Evolutionary conservation across 2,113 vertebrate genomes (phyloP), one percentile per base, ranked within the genome.

Genomic region (Silurus meridionalis): DNA sequence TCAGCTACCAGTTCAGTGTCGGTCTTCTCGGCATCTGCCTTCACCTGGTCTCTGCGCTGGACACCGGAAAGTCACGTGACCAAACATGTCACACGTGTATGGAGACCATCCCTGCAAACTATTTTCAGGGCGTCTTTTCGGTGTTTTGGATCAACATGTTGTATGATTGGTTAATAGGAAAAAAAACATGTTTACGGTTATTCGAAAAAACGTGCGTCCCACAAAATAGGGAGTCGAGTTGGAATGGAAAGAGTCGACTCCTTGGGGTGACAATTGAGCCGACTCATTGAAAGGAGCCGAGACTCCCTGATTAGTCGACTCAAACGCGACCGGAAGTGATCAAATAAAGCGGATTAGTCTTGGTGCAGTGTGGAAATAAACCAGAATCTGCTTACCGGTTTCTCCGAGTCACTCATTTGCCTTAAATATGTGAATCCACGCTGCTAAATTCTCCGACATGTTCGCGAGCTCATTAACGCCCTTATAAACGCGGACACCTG

Each of bases 401-500:
- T 88, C 86, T 93, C 91, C 79, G 91, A 92, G 50, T 94, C 94
- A 85, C 89, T 92, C 95, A 95, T 91, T 88, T 87, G 48, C 64
- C 46, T 63, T 50, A 25, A 67, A 74, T 77, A 23, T 82, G 86
- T 81, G 8, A 77, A 78, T 48, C 89, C 6, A 83, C 87, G 82
- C 14, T 61, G 28, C 23, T 83, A 85, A 15, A 84, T 61, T 48
- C 89, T 57, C 90, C 82, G 84, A 81, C 87, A 55, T 67, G 9
- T 6, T 84, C 80, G 55, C 48, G 72, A 66, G 85, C 84, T 93
- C 80, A 89, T 94, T 88, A 90, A 80, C 86, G 74, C 55, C 82
- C 88, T 89, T 93, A 71, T 83, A 94, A 95, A 69, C 90, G 86
- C 87, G 83, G 80, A 80, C 94, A 94, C 93, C 92, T 94, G 94